Base-by-base conservation (phyloP, 2,113 vertebrate species). In the Cebidichthys violaceus region DNA sequence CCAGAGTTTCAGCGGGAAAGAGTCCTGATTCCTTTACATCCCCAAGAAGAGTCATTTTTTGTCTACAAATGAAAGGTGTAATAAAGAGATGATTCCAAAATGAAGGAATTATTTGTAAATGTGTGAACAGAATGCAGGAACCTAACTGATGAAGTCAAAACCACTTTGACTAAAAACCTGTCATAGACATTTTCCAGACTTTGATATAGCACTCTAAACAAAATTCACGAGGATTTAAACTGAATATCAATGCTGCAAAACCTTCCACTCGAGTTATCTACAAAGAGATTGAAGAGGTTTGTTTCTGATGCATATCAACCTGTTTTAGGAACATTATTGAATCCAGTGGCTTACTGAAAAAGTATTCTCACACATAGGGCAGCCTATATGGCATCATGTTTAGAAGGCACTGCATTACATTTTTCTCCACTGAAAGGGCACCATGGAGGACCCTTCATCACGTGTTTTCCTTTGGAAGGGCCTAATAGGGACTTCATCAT, bases 221-320 rank as follows among this genome's bases (percentile, higher is more conserved):
- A 79, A 61, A 33, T 80, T 73, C 29, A 45, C 57, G 65, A 18
- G 31, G 76, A 60, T 83, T 60, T 18, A 67, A 70, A 22, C 2
- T 29, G 57, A 82, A 71, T 54, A 37, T 73, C 39, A 70, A 27
- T 2, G 13, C 27, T 27, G 29, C 27, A 62, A n/a, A 24, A n/a
- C 15, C 77, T 80, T 76, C 72, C 85, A 57, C 39, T 0, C 50
- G 41, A 3, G 15, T 57, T 33, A 35, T 15, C 11, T 60, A 33
- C 57, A 0, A 1, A 61, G 35, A 59, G 10, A 0, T 47, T 62
- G 24, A 41, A 62, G 1, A 61, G 0, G 31, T 22, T n/a, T 14
- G 10, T 33, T 74, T 45, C 70, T 31, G 17, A 60, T 5, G 39
- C 11, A 39, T 24, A 2, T 31, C 18, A 31, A 17, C 11, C 18